Base-by-base conservation (phyloP, 2,888 invertebrate species). In the Autographa gamma region DNA sequence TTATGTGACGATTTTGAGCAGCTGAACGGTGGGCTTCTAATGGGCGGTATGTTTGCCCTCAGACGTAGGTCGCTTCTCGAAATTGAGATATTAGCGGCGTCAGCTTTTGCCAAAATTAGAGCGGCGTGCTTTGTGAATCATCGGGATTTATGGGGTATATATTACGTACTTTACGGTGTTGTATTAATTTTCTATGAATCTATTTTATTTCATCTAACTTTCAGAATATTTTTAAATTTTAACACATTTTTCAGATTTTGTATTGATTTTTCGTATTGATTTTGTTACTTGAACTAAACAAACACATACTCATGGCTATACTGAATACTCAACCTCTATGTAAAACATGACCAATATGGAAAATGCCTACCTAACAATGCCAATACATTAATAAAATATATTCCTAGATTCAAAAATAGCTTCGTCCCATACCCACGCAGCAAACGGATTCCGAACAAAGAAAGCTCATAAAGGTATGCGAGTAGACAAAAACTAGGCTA, bases 71-170 rank as follows among this genome's bases (percentile, higher is more conserved):
- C 92, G 76, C 81, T 94, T 94, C 93, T 88, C 86, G 85, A 94
- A 95, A 95, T 95, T 92, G 90, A 95, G 94, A 93, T 88, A 93
- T 95, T 93, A 92, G 91, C 91, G 90, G 91, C 81, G 84, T 90
- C 82, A 86, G 83, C 85, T 84, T 86, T 87, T 76, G 79, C 76
- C 77, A 73, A 86, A 90, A 90, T 88, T 87, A 82, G 84, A 86
- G 90, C 93, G 92, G 93, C 80, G 60, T 72, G 80, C 86, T 93
- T 93, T 92, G 87, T 90, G 90, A 88, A 88, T 91, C 92, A 90
- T 82, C 77, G 74, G 71, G 74, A 83, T 82, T 88, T 90, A 91
- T 89, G 90, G 85, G 82, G 76, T 34, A 76, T 74, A 74, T 77
- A 52, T 79, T 74, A 73, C 76, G 60, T 76, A 76, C 60, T 73